phyloP scores from a whole-genome alignment of 1,140 invertebrate genomes.

The Procambarus virginalis region DNA sequence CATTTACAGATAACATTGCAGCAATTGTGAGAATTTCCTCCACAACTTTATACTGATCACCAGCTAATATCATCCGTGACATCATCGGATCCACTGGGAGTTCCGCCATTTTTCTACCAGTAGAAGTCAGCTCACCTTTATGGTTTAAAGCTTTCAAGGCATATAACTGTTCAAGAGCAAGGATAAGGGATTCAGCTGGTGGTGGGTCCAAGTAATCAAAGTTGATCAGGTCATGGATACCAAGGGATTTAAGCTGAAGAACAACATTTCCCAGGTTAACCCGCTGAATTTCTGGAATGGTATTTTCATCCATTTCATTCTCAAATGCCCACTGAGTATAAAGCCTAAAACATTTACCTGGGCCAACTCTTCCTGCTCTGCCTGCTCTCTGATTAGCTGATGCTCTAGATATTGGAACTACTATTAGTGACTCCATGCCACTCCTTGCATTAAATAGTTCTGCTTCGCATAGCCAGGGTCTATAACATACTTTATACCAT shows the following conservation, averaged over 20 bases:
- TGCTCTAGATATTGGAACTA: conserved; percentile 97
- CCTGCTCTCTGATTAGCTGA: conserved; percentile 96
- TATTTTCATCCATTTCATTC: conserved; percentile 98
- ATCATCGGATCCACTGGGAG: conserved; percentile 99
- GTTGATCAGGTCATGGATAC: conserved; percentile 97
- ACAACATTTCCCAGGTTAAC: conserved; percentile 99
- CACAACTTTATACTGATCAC: too few species aligned
- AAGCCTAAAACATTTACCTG: conserved; percentile 97
- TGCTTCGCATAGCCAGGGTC: too few species aligned
- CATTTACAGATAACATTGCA: too few species aligned
- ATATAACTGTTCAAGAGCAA: conserved; percentile 98
- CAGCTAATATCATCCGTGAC: conserved; percentile 97
- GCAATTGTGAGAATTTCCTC: too few species aligned
- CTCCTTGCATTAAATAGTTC: conserved; percentile 98
- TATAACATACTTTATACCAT: conserved; percentile 99
- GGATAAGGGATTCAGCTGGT: conserved; percentile 94
- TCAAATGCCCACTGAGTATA: conserved; percentile 98
- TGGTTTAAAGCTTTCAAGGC: conserved; percentile 98
- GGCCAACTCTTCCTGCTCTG: conserved; percentile 91
- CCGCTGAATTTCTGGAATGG: conserved; percentile 97
- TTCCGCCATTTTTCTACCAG: conserved; percentile 98
- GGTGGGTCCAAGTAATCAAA: conserved; percentile 99
- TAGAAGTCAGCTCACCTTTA: conserved; percentile 95
- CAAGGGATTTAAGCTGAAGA: conserved; percentile 95
- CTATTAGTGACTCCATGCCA: conserved; percentile 98